A percentile compares a stretch with the other conserved stretches of the same genome.
Conservation (phyloP, 2,113 vertebrate genomes). For the Edolisoma coerulescens region DNA sequence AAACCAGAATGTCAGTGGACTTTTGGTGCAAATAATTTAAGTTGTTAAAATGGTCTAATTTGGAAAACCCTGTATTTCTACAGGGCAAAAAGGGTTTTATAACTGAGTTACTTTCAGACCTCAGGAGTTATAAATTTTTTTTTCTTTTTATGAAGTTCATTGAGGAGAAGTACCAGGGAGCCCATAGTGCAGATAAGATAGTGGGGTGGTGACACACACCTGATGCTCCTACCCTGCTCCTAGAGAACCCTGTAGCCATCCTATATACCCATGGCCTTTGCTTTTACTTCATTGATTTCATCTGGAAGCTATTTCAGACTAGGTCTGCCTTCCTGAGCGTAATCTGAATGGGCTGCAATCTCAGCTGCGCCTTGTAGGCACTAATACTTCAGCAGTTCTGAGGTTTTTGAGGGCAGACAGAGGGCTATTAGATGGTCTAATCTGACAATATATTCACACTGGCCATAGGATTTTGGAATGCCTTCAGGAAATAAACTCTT, state of each 20-base stretch:
- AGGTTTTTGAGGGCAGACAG: slow-evolving; percentile 13
- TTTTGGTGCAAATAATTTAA: background rate
- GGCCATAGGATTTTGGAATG: slow-evolving; percentile 38
- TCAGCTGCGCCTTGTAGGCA: background rate
- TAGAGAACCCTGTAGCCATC: background rate
- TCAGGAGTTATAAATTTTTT: background rate
- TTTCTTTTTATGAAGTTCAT: background rate
- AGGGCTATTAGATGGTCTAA: slow-evolving; percentile 2
- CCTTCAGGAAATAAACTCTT: slow-evolving; percentile 45
- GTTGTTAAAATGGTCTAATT: background rate
- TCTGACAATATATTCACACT: slow-evolving; percentile 15
- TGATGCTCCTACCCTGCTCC: background rate
- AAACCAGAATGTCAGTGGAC: background rate
- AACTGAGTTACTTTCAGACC: background rate
- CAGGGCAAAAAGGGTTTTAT: background rate
- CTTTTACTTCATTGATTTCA: background rate
- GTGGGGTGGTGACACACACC: rapidly evolving
- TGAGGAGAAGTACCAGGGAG: background rate
- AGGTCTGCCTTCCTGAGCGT: background rate
- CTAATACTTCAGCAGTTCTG: background rate
- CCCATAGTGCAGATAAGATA: background rate
- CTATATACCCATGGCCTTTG: background rate
- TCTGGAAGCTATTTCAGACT: background rate
- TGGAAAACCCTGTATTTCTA: background rate
- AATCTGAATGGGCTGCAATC: background rate